A percentile compares a stretch with the other conserved stretches of the same genome.
Conservation (phyloP, 2,797 vertebrate genomes). For the Muscicapa comitata region DNA sequence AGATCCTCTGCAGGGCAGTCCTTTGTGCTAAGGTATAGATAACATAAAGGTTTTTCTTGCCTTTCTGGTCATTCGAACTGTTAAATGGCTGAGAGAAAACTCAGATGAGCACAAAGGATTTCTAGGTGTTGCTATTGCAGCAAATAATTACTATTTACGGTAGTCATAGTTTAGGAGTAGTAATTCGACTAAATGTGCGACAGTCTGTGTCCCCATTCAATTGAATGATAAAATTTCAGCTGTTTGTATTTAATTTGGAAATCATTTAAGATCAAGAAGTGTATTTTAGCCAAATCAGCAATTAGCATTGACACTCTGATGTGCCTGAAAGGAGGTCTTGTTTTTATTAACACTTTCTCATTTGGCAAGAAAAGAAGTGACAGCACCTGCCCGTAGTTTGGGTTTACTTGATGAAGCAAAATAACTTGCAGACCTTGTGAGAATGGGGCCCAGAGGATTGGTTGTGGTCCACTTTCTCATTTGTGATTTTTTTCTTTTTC, state of each 20-base stretch:
- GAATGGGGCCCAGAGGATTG: slow-evolving; percentile 34
- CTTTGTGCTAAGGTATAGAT: background rate
- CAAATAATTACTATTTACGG: background rate
- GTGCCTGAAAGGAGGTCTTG: background rate
- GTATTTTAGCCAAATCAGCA: background rate
- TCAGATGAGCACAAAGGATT: background rate
- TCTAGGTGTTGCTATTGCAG: background rate
- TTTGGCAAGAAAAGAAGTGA: background rate
- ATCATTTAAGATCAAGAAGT: background rate
- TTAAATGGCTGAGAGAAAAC: background rate
- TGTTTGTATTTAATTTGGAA: background rate
- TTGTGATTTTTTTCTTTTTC: slow-evolving; percentile 68
- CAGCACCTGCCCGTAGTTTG: background rate
- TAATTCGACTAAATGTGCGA: background rate
- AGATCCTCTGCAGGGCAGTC: background rate
- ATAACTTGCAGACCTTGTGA: slow-evolving; percentile 37
- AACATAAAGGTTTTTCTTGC: background rate
- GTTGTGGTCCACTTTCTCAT: slow-evolving; percentile 59
- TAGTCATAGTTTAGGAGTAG: background rate
- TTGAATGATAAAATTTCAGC: background rate
- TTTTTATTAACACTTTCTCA: slow-evolving; percentile 29
- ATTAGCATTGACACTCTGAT: background rate
- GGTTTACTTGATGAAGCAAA: slow-evolving; percentile 42
- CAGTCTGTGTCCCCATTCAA: background rate
- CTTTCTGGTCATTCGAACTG: background rate